phyloP scores from a whole-genome alignment of 1,140 invertebrate species.

The Oryctes rhinoceros region DNA sequence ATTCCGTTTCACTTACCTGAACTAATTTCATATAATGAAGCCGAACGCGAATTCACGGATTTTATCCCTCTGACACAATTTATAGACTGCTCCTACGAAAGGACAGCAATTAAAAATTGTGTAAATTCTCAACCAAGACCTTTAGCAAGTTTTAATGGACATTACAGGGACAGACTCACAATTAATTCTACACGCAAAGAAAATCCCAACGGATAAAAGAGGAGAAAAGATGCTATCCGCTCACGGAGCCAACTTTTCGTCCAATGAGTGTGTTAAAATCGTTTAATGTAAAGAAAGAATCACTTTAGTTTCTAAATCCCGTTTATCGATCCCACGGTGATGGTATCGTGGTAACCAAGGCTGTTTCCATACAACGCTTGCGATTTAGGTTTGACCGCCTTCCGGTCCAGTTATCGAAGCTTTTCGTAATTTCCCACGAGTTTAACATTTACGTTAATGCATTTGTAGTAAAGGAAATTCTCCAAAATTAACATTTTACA shows the following conservation, averaged over 20 bases:
- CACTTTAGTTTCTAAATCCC: slow-evolving; percentile 47
- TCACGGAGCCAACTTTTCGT: slow-evolving; percentile 6
- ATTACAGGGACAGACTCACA: slow-evolving; percentile 33
- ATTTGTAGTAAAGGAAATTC: not conserved
- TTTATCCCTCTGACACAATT: not conserved
- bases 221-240: slow-evolving; percentile 17
- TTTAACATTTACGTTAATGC: not conserved
- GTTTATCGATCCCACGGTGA: slow-evolving; percentile 47
- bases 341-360: slow-evolving; percentile 34
- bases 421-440: not conserved
- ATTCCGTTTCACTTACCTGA: no score
- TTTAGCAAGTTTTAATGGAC: slow-evolving; percentile 21
- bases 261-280: slow-evolving; percentile 38
- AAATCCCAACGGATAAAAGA: slow-evolving; percentile 33
- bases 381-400: slow-evolving; percentile 44
- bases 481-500: not conserved
- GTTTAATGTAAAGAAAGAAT: slow-evolving; percentile 36
- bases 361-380: not conserved
- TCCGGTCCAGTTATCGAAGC: not conserved
- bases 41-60: no score
- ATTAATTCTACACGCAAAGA: slow-evolving; percentile 25
- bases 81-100: not conserved
- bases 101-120: slow-evolving; percentile 18
- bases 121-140: slow-evolving; percentile 5
- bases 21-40: no score